Conservation (phyloP, 2,888 invertebrate genomes). For the Neuroscelio doddi region DNA sequence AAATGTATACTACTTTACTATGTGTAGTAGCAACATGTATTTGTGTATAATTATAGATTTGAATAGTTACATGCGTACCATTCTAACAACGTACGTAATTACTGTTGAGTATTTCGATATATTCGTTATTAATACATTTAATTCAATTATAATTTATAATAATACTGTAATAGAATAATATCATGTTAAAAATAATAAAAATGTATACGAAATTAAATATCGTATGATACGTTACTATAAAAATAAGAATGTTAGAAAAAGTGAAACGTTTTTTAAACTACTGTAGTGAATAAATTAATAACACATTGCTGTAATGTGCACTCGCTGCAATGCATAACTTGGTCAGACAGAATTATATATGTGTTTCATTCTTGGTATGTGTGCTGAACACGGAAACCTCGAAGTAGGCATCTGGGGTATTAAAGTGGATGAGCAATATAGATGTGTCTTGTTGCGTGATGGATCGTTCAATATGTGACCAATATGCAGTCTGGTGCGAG, state of each 20-base stretch:
- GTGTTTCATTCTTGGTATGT: constrained; percentile 18
- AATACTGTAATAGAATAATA: neutral
- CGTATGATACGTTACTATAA: no score
- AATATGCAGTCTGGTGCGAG: constrained; percentile 63
- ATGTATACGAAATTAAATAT: no score
- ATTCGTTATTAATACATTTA: no score
- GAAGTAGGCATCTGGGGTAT: constrained; percentile 61
- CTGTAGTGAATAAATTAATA: constrained; percentile 18
- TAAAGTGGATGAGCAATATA: constrained; percentile 65
- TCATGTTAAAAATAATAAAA: no score
- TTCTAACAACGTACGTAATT: no score
- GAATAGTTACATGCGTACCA: no score
- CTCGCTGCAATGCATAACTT: constrained; percentile 17
- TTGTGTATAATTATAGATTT: no score
- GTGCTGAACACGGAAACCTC: constrained; percentile 44
- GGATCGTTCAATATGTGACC: constrained; percentile 64
- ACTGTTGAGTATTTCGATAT: no score
- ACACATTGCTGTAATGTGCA: constrained; percentile 12
- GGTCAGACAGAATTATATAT: constrained; percentile 7
- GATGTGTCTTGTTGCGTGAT: constrained; percentile 62
- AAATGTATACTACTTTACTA: no score
- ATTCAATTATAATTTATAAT: no score
- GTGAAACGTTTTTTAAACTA: constrained; percentile 16
- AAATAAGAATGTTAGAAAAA: no score
- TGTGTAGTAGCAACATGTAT: no score